Base-by-base conservation (phyloP, 2,797 vertebrate species). In the Muscicapa comitata region DNA sequence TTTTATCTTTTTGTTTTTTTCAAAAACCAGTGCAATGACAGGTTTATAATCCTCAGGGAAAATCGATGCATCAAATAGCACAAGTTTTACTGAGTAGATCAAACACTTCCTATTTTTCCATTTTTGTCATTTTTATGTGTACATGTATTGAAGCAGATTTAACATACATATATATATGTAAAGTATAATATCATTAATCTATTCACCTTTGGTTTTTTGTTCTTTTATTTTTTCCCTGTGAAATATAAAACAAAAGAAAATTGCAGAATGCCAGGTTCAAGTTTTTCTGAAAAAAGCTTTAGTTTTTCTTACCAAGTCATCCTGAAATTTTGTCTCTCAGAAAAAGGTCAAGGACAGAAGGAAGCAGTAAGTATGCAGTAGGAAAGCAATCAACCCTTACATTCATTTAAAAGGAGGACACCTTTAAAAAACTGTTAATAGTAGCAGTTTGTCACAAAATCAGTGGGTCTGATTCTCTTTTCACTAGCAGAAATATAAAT, bases 261-360 rank as follows among this genome's bases (percentile, higher is more conserved):
- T 28, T 85, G 23, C 28, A 76, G 25, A 68, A 78, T 78, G 43
- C 6, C 62, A 81, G 77, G 10, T 90, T 74, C 50, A 88, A 38
- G 4, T 13, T 92, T 43, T 88, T 50, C 35, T 88, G 51, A 54
- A 72, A 90, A 88, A 10, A 29, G 17, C 28, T 51, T 51, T 51
- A 17, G 3, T 19, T 53, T 76, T 23, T 78, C 14, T 72, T 90
- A 42, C 16, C 14, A 65, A 96, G 35, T 90, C n/a, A 72, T 88
- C 28, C 38, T 91, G 84, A 82, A 92, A 89, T 65, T 73, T 13
- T 73, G 3, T 79, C 31, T 86, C 24, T 79, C 43, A 70, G 24
- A 79, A 73, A 94, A 96, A 96, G 84, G 74, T 92, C 91, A 93
- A 95, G 81, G 84, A 85, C 63, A 76, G 45, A 91, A 79, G 31